These are phyloP conservation scores for Sebastes fasciatus DNA, from an alignment of 2,113 vertebrate genomes.

Conservation along the genomic window DNA sequence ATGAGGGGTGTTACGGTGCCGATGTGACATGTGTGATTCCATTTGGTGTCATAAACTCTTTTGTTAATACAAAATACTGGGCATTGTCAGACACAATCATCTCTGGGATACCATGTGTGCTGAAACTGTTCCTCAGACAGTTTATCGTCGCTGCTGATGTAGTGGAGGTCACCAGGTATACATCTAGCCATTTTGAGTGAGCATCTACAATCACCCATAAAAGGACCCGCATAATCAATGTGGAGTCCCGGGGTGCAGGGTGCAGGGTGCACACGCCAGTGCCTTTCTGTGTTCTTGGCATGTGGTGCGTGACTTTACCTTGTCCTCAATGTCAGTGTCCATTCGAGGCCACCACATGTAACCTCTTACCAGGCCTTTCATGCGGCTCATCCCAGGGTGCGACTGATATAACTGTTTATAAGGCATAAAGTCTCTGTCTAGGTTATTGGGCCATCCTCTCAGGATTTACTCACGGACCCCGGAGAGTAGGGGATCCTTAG, in stretches of 20 bases:
- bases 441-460: background rate
- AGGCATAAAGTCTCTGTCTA: background rate
- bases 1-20: constrained; percentile 18
- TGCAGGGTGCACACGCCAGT: background rate
- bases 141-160: no score
- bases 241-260: no score
- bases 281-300: constrained; percentile 30
- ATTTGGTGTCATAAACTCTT: constrained; percentile 31
- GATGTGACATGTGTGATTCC: constrained; percentile 40
- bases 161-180: no score
- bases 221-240: no score
- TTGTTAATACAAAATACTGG: background rate
- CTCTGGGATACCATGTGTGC: no score
- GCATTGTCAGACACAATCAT: no score
- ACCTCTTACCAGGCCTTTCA: constrained; percentile 54
- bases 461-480: background rate
- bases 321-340: constrained; percentile 29
- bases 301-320: constrained; percentile 4
- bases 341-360: constrained; percentile 64
- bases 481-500: background rate
- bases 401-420: background rate
- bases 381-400: constrained; percentile 28
- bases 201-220: no score
- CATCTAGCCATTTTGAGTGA: no score
- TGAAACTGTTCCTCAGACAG: no score